Percentiles rank a stretch among this genome's conserved stretches.
phyloP scores from a whole-genome alignment of 2,797 vertebrate genomes.

The Chaenodraco wilsoni region DNA sequence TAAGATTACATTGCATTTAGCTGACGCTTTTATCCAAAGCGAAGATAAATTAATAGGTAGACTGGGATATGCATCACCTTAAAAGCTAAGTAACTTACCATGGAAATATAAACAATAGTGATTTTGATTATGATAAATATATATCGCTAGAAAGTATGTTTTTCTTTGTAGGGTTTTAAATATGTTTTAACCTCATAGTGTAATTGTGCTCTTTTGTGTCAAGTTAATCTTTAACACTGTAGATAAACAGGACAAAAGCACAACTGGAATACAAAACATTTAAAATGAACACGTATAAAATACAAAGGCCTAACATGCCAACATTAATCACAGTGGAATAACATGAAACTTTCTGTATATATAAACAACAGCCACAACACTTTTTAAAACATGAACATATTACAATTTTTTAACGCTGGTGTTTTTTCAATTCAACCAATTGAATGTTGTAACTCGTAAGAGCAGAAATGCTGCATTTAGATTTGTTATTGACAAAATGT shows the following conservation, averaged over 20 bases:
- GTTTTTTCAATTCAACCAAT: neutral
- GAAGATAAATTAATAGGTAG: no score
- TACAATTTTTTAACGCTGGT: neutral
- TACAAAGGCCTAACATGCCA: neutral
- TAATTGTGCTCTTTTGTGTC: neutral
- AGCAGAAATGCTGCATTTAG: neutral
- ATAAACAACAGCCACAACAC: conserved; percentile 1
- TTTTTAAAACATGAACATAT: neutral
- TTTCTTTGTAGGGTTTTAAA: no score
- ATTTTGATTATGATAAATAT: no score
- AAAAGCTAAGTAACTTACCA: no score
- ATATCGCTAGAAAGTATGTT: no score
- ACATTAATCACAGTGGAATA: neutral
- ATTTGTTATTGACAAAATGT: neutral
- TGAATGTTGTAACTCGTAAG: neutral
- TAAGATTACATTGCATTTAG: no score
- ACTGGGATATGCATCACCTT: no score
- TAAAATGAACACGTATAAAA: neutral
- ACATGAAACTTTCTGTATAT: neutral
- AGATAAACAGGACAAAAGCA: conserved; percentile 11
- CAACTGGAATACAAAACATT: neutral
- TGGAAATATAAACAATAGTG: no score
- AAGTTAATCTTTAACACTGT: neutral
- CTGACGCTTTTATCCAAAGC: no score
- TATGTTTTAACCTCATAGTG: no score